phyloP scores from a whole-genome alignment of 2,888 invertebrate species.

The Drosophila mercatorum region DNA sequence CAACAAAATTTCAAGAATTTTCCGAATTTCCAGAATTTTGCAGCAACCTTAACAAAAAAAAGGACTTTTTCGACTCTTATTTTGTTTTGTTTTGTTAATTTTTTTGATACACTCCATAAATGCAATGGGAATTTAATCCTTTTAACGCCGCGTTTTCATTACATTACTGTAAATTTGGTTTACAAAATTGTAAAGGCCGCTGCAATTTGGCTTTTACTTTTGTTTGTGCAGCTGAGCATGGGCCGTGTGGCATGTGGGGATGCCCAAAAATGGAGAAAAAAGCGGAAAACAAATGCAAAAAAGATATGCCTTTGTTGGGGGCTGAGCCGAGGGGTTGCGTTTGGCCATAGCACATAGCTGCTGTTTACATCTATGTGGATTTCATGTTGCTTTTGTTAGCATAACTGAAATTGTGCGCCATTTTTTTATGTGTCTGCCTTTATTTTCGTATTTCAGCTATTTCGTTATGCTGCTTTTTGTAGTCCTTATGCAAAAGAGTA shows the following conservation, averaged over 20 bases:
- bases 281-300: constrained; percentile 16
- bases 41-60: neutral
- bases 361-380: constrained; percentile 61
- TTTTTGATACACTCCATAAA: constrained; percentile 40
- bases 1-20: constrained; percentile 44
- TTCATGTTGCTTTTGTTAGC: constrained; percentile 58
- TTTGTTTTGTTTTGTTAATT: constrained; percentile 1
- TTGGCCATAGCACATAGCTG: constrained; percentile 36
- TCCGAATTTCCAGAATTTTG: constrained; percentile 3
- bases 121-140: constrained; percentile 76
- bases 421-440: constrained; percentile 51
- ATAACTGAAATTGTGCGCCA: constrained; percentile 66
- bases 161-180: constrained; percentile 73
- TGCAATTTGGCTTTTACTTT: constrained; percentile 59
- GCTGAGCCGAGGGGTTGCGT: neutral
- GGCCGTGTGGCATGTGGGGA: neutral
- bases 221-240: constrained; percentile 30
- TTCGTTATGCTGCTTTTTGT: neutral
- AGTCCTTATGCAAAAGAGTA: neutral
- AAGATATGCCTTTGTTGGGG: constrained; percentile 24
- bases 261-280: constrained; percentile 10
- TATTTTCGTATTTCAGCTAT: constrained; percentile 33
- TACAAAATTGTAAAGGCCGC: constrained; percentile 60
- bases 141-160: constrained; percentile 78
- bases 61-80: neutral